These are phyloP conservation scores for Epinotia demarniana DNA, from an alignment of 2,888 invertebrate genomes.

Conservation along the genomic window DNA sequence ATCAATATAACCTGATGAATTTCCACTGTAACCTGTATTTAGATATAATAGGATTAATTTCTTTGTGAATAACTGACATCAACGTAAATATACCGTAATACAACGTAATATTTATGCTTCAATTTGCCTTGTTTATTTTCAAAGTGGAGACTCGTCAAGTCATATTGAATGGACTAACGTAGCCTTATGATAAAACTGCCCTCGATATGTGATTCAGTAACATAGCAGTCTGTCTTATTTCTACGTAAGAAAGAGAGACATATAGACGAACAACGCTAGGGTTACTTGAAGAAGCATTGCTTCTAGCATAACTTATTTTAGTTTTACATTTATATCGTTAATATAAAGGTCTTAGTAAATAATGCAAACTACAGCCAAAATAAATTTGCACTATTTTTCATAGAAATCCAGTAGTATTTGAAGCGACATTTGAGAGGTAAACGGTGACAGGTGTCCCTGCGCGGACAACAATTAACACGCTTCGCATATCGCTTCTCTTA, in stretches of 20 bases:
- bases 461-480: conserved; percentile 51
- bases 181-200: conserved; percentile 13
- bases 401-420: not conserved
- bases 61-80: conserved; percentile 1
- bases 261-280: not conserved
- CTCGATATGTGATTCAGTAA: conserved; percentile 10
- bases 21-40: conserved; percentile 11
- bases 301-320: not conserved
- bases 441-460: conserved; percentile 7
- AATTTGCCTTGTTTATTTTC: not conserved
- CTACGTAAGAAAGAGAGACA: not conserved
- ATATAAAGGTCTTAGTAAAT: not conserved
- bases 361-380: not conserved
- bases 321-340: not conserved
- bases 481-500: conserved; percentile 63
- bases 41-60: conserved; percentile 19
- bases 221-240: not conserved
- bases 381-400: conserved; percentile 10
- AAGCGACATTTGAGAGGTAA: not conserved
- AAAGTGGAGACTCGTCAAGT: conserved; percentile 7
- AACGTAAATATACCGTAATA: too few relatives aligned
- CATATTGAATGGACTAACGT: not conserved
- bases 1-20: conserved; percentile 2
- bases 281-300: not conserved
- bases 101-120: not conserved